These are phyloP conservation scores for Acanthurus lineatus DNA, from an alignment of 2,797 vertebrate genomes.

Conservation along the genomic window DNA sequence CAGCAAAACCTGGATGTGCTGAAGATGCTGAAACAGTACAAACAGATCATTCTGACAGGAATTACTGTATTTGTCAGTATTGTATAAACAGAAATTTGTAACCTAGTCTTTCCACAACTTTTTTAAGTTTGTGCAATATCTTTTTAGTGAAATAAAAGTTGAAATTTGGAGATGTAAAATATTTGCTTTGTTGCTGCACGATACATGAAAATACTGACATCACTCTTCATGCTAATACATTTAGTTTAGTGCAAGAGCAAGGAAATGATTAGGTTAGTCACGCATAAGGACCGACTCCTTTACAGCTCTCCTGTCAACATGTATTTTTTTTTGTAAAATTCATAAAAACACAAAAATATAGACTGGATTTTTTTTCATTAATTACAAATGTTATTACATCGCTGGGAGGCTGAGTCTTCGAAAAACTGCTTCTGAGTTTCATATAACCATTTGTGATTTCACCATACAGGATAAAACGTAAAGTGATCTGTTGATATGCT, in stretches of 20 bases:
- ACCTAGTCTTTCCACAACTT: not conserved
- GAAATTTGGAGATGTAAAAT: not conserved
- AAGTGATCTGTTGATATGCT: too few relatives aligned
- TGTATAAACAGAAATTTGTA: not conserved
- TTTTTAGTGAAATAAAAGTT: not conserved
- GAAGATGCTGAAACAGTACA: slow-evolving; percentile 18
- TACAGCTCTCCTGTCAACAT: not conserved
- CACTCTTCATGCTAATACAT: not conserved
- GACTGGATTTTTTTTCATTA: not conserved
- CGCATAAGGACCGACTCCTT: not conserved
- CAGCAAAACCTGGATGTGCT: not conserved
- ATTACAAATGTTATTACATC: too few relatives aligned
- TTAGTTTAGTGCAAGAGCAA: not conserved
- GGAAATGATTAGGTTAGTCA: not conserved
- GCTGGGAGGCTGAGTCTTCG: not conserved
- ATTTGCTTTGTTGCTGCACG: fast-evolving
- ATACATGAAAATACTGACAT: too few relatives aligned
- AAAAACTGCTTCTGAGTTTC: not conserved
- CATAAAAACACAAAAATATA: not conserved
- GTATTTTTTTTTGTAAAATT: not conserved
- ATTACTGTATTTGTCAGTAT: slow-evolving; percentile 6
- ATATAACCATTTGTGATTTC: too few relatives aligned
- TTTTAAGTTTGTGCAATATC: not conserved
- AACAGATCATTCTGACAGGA: slow-evolving; percentile 25
- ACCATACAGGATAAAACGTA: too few relatives aligned